Percentiles rank a stretch among this genome's conserved stretches.
Evolutionary conservation across 2,797 vertebrate genomes (phyloP).

Genomic region (Propithecus perrieri): DNA sequence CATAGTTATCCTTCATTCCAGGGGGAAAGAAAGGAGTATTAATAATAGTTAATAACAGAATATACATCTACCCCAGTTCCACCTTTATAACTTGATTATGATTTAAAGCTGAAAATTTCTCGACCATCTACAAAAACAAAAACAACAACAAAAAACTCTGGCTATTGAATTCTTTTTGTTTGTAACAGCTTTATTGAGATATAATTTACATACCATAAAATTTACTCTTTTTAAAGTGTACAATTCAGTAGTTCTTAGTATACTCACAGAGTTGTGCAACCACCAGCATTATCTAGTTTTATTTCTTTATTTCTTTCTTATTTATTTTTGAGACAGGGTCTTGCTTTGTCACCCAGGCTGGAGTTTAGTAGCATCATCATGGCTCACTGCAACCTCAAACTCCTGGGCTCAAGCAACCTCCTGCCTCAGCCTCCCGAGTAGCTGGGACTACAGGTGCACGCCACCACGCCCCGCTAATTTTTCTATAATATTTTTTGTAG

Average conservation of each 20-base stretch:
- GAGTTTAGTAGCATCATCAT: too few relatives aligned
- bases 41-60: background rate
- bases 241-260: background rate
- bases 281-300: background rate
- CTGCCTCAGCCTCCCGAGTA: too few relatives aligned
- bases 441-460: too few relatives aligned
- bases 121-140: conserved; percentile 14
- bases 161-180: conserved; percentile 47
- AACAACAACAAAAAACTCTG: background rate
- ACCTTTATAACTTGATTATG: conserved; percentile 53
- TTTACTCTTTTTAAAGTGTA: background rate
- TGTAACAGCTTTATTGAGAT: conserved; percentile 25
- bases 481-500: too few relatives aligned
- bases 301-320: background rate
- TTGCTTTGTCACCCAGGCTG: too few relatives aligned
- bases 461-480: too few relatives aligned
- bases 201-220: background rate
- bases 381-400: too few relatives aligned
- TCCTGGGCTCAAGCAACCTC: too few relatives aligned
- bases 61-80: background rate
- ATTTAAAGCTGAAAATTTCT: conserved; percentile 42
- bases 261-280: background rate
- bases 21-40: background rate
- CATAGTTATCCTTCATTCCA: background rate
- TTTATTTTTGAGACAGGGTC: too few relatives aligned